phyloP scores from a whole-genome alignment of 2,888 invertebrate genomes.

The Agonum fuliginosum region DNA sequence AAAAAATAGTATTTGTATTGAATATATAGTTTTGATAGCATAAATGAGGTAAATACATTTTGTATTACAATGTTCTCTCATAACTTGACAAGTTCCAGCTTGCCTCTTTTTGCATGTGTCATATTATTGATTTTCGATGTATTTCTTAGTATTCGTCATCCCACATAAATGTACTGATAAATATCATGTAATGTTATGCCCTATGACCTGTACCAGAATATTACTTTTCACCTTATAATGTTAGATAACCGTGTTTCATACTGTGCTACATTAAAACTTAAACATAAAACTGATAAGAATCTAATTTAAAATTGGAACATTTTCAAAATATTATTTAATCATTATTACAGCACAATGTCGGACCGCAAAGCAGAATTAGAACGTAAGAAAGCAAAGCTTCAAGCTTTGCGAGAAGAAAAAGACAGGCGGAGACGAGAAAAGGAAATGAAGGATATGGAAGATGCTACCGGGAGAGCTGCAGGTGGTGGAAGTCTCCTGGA shows the following conservation, averaged over 20 bases:
- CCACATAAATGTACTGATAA: constrained; percentile 18
- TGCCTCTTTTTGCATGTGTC: constrained; percentile 31
- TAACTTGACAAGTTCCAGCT: background rate
- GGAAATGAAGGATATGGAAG: constrained; percentile 90
- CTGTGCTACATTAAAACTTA: background rate
- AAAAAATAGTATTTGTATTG: constrained; percentile 15
- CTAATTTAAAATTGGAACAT: background rate
- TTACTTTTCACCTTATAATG: background rate
- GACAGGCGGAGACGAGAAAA: constrained; percentile 89
- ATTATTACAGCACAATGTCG: constrained; percentile 76
- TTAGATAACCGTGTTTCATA: constrained; percentile 3
- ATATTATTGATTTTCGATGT: constrained; percentile 49
- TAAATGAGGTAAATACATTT: constrained; percentile 35
- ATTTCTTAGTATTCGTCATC: constrained; percentile 23
- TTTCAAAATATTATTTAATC: background rate
- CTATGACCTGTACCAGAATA: background rate
- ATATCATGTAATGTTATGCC: constrained; percentile 19
- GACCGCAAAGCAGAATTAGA: constrained; percentile 95
- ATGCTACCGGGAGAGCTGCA: constrained; percentile 77
- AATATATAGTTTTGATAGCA: constrained; percentile 35
- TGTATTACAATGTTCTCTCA: background rate
- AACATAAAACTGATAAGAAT: background rate
- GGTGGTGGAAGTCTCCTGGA: constrained; percentile 71
- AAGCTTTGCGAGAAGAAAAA: constrained; percentile 92
- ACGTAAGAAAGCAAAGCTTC: constrained; percentile 92